Conservation (phyloP, 1,140 invertebrate genomes). For the Gryon sp. region DNA sequence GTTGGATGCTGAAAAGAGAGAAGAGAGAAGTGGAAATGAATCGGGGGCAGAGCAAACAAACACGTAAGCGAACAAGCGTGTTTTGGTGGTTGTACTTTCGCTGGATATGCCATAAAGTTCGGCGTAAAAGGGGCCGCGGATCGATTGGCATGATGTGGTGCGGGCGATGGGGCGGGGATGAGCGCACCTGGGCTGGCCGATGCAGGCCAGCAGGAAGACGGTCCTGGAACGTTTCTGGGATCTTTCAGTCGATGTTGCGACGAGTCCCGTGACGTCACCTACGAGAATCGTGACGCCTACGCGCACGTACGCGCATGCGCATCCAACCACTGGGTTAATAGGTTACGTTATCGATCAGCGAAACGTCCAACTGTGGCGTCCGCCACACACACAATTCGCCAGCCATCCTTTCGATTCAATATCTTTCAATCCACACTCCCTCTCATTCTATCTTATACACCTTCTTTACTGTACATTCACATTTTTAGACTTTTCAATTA, state of each 20-base stretch:
- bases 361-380: slow-evolving; percentile 54
- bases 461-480: neutral
- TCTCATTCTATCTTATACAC: neutral
- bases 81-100: slow-evolving; percentile 54
- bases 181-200: slow-evolving; percentile 54
- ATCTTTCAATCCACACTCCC: slow-evolving; percentile 32
- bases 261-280: slow-evolving; percentile 64
- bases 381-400: slow-evolving; percentile 47
- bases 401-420: slow-evolving; percentile 58
- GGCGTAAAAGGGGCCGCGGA: slow-evolving; percentile 50
- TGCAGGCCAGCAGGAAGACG: slow-evolving; percentile 61
- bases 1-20: too few relatives aligned
- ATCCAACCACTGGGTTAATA: slow-evolving; percentile 69
- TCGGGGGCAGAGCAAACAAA: slow-evolving; percentile 37
- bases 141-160: slow-evolving; percentile 42
- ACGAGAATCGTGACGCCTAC: slow-evolving; percentile 62
- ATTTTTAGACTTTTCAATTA: slow-evolving; percentile 22
- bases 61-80: slow-evolving; percentile 37
- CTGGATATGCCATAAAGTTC: slow-evolving; percentile 54
- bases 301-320: slow-evolving; percentile 58
- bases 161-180: slow-evolving; percentile 19
- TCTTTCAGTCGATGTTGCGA: slow-evolving; percentile 64
- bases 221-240: slow-evolving; percentile 62
- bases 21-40: slow-evolving; percentile 24
- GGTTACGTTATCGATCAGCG: slow-evolving; percentile 71